These are phyloP conservation scores for Dermochelys coriacea DNA, from an alignment of 2,797 vertebrate species.

Conservation along the genomic window DNA sequence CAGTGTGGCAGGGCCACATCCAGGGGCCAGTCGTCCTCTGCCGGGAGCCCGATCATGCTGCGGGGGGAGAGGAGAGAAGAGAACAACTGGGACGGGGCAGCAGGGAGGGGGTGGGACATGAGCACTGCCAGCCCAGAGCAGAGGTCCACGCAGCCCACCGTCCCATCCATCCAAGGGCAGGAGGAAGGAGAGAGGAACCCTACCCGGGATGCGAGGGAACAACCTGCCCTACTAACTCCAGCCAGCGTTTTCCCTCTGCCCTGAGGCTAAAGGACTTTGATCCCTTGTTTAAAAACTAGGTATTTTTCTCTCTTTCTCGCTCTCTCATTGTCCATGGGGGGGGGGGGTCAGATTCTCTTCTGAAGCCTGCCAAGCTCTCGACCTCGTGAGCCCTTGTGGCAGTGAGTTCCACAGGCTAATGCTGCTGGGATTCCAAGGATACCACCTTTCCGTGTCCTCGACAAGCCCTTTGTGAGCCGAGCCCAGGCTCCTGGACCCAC, in stretches of 20 bases:
- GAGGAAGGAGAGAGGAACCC: background rate
- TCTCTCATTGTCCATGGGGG: no score
- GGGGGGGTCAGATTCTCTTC: no score
- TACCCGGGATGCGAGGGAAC: background rate
- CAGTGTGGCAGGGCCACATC: slow-evolving; percentile 88
- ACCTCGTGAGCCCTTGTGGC: no score
- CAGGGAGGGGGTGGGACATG: no score
- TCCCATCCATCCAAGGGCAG: background rate
- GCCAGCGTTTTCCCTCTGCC: background rate
- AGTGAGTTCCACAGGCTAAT: no score
- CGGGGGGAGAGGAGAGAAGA: slow-evolving; percentile 45
- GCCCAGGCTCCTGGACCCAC: background rate
- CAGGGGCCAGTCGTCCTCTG: slow-evolving; percentile 90
- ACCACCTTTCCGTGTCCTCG: background rate
- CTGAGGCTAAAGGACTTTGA: no score
- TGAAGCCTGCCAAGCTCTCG: no score
- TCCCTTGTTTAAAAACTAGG: no score
- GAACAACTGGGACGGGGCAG: background rate
- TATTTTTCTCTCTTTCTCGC: no score
- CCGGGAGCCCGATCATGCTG: slow-evolving; percentile 90
- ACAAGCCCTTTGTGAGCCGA: background rate
- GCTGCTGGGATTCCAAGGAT: background rate
- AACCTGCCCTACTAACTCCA: background rate
- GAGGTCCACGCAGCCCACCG: background rate
- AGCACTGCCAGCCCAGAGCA: background rate